Evolutionary conservation across 1,140 invertebrate species (phyloP), one percentile per base, ranked within the genome.

Genomic region (Drosophila miranda): DNA sequence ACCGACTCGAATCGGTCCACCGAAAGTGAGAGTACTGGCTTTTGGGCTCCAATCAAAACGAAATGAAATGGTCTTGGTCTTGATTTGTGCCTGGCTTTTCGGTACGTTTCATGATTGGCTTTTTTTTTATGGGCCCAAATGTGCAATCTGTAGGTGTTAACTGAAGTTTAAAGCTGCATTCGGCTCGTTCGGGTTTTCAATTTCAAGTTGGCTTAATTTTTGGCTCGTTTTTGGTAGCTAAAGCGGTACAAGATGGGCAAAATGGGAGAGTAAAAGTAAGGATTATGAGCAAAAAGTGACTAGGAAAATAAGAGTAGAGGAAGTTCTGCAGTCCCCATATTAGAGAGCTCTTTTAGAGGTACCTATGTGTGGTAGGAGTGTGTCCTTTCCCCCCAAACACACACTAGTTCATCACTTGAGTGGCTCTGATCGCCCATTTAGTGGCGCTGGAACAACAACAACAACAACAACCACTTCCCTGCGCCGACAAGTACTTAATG

Each of bases 101-200:
- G 4, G 26, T 59, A 44, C 49, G 43, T 38, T 52, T 49, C 48
- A 30, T 63, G 50, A 54, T 73, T 73, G 69, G 45, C 14, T 62
- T 66, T 19, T 19, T 16, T 19, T 75, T 75, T 75, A 66, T 75
- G 41, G 43, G 9, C 45, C n/a, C 54, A 66, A 66, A 73, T 62
- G 57, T 66, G 70, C 61, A 53, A 74, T 74, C 60, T 54, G 54
- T 54, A 74, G 60, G 71, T 74, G 70, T 74, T 75, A 66, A 66
- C 16, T 59, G 51, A n/a, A 49, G 26, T 61, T 57, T 73, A 57
- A 64, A 50, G 49, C 42, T 54, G 30, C 54, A 48, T 48, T 48
- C 16, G 19, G 21, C 26, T 14, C 26, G 53, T 48, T 19, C 30
- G 34, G 19, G n/a, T 48, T 48, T 68, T 68, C 34, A n/a, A 67